Evolutionary conservation across 2,888 invertebrate species (phyloP).

Genomic region (Synergus laeviventris): DNA sequence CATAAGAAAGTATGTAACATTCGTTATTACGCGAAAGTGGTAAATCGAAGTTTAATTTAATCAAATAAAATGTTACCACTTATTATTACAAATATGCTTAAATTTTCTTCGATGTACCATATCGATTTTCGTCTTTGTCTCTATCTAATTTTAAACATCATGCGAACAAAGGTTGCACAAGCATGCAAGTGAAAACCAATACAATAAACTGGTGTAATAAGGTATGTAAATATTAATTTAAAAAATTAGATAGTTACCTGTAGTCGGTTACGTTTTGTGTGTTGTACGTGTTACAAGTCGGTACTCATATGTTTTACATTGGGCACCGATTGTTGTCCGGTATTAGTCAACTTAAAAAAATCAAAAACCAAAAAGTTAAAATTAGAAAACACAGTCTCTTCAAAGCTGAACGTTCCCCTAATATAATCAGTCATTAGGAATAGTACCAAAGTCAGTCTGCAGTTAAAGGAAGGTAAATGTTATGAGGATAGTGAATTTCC

Average conservation of each 20-base stretch:
- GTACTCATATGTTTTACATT: slow-evolving; percentile 75
- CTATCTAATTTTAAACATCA: slow-evolving; percentile 37
- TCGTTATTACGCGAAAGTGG: slow-evolving; percentile 18
- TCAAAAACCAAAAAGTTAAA: slow-evolving; percentile 72
- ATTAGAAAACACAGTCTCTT: slow-evolving; percentile 56
- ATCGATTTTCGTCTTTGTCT: slow-evolving; percentile 17
- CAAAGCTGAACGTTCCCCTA: slow-evolving; percentile 11
- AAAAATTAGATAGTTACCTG: slow-evolving; percentile 72
- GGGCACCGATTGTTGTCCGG: slow-evolving; percentile 73
- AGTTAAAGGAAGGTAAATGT: neutral
- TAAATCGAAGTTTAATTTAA: slow-evolving; percentile 24
- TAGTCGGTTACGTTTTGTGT: slow-evolving; percentile 73
- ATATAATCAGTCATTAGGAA: neutral
- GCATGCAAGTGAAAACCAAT: slow-evolving; percentile 52
- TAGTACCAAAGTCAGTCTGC: slow-evolving; percentile 10
- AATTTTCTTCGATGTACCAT: slow-evolving; percentile 36
- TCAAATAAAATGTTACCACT: neutral
- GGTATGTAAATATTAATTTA: slow-evolving; percentile 51
- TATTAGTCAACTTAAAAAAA: slow-evolving; percentile 76
- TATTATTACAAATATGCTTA: neutral
- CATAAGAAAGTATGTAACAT: slow-evolving; percentile 17
- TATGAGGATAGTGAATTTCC: neutral
- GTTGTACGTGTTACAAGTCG: slow-evolving; percentile 75
- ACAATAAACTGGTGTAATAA: slow-evolving; percentile 54
- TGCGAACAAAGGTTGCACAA: slow-evolving; percentile 36